Percentiles rank a stretch among this genome's conserved stretches.
phyloP scores from a whole-genome alignment of 2,888 invertebrate genomes.

The Ennomos fuscantarius region DNA sequence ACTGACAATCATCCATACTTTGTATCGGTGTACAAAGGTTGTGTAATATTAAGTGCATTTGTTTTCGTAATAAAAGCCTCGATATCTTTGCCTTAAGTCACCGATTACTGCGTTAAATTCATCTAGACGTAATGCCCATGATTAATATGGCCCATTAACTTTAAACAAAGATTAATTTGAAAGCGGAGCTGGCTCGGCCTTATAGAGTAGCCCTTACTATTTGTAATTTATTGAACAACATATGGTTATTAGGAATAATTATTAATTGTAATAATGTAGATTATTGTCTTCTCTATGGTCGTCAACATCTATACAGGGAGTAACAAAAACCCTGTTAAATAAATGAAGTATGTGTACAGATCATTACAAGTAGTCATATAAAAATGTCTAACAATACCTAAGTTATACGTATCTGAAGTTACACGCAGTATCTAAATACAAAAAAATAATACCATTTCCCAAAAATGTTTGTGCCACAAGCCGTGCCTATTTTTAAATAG shows the following conservation, averaged over 20 bases:
- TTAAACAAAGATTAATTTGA: slow-evolving; percentile 80
- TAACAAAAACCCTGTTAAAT: no score
- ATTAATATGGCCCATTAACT: slow-evolving; percentile 80
- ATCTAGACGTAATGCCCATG: slow-evolving; percentile 75
- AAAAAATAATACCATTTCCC: no score
- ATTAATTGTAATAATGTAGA: no score
- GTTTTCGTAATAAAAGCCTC: slow-evolving; percentile 73
- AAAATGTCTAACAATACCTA: no score
- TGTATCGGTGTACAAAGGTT: slow-evolving; percentile 41
- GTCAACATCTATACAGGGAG: no score
- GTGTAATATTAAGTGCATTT: slow-evolving; percentile 69
- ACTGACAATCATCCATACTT: slow-evolving; percentile 2
- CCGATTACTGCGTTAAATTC: slow-evolving; percentile 76
- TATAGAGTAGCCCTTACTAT: slow-evolving; percentile 38
- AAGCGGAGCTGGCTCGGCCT: slow-evolving; percentile 47
- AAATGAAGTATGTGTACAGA: no score
- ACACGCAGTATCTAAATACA: no score
- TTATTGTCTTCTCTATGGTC: no score
- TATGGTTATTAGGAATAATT: not conserved
- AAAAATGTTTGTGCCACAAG: no score
- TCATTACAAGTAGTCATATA: no score
- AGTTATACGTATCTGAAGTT: no score
- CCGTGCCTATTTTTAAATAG: no score
- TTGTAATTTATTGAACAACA: slow-evolving; percentile 1
- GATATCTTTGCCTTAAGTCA: slow-evolving; percentile 69